phyloP scores from a whole-genome alignment of 1,140 invertebrate species.

The Mizuhopecten yessoensis region DNA sequence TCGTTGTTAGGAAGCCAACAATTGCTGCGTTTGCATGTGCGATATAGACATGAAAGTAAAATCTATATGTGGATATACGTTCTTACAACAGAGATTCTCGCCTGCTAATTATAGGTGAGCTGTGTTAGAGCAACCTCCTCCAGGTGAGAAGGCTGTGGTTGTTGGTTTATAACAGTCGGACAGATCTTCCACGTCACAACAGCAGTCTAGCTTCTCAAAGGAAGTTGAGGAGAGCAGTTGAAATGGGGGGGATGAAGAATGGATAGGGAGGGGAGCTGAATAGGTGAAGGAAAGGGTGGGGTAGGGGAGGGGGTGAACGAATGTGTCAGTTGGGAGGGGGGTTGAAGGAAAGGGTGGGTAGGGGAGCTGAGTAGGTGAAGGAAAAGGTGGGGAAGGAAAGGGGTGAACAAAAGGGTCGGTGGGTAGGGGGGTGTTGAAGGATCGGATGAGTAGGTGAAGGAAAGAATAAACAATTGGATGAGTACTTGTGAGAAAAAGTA shows the following conservation, averaged over 20 bases:
- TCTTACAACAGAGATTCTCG: no score
- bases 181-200: neutral
- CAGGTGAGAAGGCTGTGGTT: neutral
- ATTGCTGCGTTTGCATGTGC: neutral
- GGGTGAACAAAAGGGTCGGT: neutral
- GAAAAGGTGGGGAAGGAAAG: neutral
- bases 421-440: no score
- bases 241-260: no score
- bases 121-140: neutral
- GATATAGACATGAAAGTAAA: constrained; percentile 18
- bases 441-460: no score
- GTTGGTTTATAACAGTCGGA: neutral
- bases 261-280: no score
- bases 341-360: neutral
- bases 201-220: no score
- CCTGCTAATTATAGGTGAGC: neutral
- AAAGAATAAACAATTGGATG: no score
- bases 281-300: neutral
- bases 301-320: no score
- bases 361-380: neutral
- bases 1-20: neutral
- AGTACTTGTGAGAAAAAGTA: no score
- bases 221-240: no score
- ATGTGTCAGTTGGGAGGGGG: neutral
- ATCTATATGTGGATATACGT: neutral